Evolutionary conservation across 2,113 vertebrate species (phyloP), one percentile per base, ranked within the genome.

Genomic region (Hylia prasina): DNA sequence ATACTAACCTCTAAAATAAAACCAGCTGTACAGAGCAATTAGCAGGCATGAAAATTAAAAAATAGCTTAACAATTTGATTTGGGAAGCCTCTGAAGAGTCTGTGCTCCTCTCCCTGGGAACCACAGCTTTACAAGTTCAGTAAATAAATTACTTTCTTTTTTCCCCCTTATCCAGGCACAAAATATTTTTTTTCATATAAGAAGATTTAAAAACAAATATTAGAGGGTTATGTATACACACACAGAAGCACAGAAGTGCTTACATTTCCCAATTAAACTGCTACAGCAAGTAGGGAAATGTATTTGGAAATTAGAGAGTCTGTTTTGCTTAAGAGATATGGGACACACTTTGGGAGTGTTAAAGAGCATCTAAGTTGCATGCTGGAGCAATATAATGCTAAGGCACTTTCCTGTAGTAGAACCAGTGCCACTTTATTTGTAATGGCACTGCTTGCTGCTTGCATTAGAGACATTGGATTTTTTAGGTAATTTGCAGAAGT

Each of bases 1-100:
- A 92, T 80, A 54, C 37, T 88, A 85, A 71, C 64, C 39, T 90
- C 54, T 83, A 91, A 90, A 94, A 89, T 60, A 69, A 95, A 96
- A 83, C 44, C 87, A 92, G 75, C 47, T 83, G 85, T 35, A 63
- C 35, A 75, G 25, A 75, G 64, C 54, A 94, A 81, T 90, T 96
- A 92, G 21, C 24, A 86, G 78, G 60, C 76, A 88, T 88, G 33
- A 79, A 77, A 68, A 83, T 63, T 42, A 30, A 48, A 56, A 75
- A 79, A 72, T 47, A 47, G 44, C 64, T 73, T 45, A 93, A 70
- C 42, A 63, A 71, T 92, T 95, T 1, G 5, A 82, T 94, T 81
- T 44, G 28, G 47, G 54, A 72, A 69, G 37, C 28, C 23, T 94
- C 83, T 92, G 77, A 90, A 94, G 50, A 27, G 23, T 47, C 69